These are phyloP conservation scores for Rafetus swinhoei DNA, from an alignment of 2,113 vertebrate species.

Conservation along the genomic window DNA sequence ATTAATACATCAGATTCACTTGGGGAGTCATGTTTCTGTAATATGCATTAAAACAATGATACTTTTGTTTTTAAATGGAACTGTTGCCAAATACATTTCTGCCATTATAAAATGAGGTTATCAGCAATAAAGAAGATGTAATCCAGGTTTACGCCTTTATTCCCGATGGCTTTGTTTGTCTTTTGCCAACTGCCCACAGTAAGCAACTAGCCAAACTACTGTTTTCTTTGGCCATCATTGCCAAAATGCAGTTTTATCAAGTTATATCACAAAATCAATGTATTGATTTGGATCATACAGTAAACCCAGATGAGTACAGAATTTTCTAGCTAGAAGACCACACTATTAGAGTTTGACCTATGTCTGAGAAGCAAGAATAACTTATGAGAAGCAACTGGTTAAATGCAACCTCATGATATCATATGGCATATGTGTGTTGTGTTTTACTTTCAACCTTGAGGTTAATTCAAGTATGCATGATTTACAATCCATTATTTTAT, in stretches of 20 bases:
- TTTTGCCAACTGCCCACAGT: constrained; percentile 3
- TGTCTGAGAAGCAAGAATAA: neutral
- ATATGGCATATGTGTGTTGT: neutral
- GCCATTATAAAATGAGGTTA: constrained; percentile 63
- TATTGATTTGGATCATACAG: neutral
- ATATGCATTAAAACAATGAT: constrained; percentile 61
- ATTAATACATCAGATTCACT: constrained; percentile 59
- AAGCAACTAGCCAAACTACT: neutral
- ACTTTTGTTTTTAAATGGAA: constrained; percentile 54
- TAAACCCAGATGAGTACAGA: neutral
- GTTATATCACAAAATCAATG: neutral
- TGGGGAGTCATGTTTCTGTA: constrained; percentile 48
- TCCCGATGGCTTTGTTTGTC: constrained; percentile 9
- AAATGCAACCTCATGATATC: neutral
- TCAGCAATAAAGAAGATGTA: constrained; percentile 37
- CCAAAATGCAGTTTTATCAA: neutral
- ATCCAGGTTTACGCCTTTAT: neutral
- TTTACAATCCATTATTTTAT: neutral
- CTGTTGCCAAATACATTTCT: constrained; percentile 58
- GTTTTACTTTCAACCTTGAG: neutral
- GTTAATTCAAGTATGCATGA: neutral
- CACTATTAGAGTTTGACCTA: constrained; percentile 9
- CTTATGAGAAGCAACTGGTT: neutral
- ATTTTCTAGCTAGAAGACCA: neutral
- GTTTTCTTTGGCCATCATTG: neutral